phyloP scores from a whole-genome alignment of 2,113 vertebrate species.

The Ceyx margarethae region DNA sequence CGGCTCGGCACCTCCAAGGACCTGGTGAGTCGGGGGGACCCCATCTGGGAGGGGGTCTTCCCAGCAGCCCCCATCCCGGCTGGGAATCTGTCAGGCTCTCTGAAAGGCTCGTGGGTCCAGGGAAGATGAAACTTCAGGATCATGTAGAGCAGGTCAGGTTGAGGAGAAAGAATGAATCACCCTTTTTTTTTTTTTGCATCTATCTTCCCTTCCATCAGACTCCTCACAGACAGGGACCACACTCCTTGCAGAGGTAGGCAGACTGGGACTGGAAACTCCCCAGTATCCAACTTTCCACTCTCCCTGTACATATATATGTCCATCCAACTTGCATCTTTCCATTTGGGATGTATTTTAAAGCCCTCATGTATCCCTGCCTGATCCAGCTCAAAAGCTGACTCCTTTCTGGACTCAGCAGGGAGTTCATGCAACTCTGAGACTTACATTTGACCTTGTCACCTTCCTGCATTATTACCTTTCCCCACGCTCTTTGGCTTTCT shows the following conservation, averaged over 20 bases:
- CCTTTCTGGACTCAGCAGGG: background rate
- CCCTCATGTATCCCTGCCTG: background rate
- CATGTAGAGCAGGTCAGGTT: background rate
- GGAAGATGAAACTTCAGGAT: background rate
- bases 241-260: background rate
- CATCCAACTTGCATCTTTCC: background rate
- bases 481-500: background rate
- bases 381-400: background rate
- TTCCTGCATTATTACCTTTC: background rate
- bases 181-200: background rate
- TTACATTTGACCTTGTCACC: background rate
- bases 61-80: background rate
- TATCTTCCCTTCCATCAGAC: background rate
- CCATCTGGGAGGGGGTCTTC: background rate
- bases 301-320: background rate
- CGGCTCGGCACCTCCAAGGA: constrained; percentile 93
- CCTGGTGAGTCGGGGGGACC: constrained; percentile 83
- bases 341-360: background rate
- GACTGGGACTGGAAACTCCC: background rate
- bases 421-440: background rate
- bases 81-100: background rate
- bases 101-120: background rate
- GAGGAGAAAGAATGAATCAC: background rate
- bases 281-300: background rate
- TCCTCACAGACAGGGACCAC: background rate